These are phyloP conservation scores for Tortricodes alternella DNA, from an alignment of 2,888 invertebrate genomes.

Conservation along the genomic window DNA sequence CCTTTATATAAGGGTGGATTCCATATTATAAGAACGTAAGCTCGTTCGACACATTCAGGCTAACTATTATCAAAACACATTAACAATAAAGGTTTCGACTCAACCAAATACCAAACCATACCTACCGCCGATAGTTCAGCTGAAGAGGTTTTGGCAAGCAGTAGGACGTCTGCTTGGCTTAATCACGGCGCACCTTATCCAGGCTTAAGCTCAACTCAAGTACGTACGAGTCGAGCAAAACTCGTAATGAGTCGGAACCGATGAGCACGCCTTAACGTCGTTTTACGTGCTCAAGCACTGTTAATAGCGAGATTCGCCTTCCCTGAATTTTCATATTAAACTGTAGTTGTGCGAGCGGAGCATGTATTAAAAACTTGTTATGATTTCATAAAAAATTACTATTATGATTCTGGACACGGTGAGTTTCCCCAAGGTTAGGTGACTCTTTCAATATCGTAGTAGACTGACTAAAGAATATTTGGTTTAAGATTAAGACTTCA, in stretches of 20 bases:
- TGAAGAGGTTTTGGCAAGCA: slow-evolving; percentile 77
- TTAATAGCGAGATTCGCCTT: slow-evolving; percentile 44
- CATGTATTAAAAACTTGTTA: slow-evolving; percentile 25
- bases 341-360: slow-evolving; percentile 14
- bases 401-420: too few relatives aligned
- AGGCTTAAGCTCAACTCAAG: slow-evolving; percentile 55
- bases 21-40: too few relatives aligned
- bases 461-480: too few relatives aligned
- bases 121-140: slow-evolving; percentile 47
- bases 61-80: too few relatives aligned
- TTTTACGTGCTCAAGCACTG: slow-evolving; percentile 60
- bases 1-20: too few relatives aligned
- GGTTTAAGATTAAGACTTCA: too few relatives aligned
- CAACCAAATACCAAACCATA: slow-evolving; percentile 6
- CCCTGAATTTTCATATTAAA: slow-evolving; percentile 38
- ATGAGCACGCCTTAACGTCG: slow-evolving; percentile 60
- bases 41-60: too few relatives aligned
- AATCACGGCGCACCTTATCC: slow-evolving; percentile 72
- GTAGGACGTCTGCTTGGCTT: slow-evolving; percentile 65
- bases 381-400: neutral
- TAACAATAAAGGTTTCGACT: neutral
- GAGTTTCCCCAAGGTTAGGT: too few relatives aligned
- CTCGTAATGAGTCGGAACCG: slow-evolving; percentile 71
- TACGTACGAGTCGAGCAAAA: slow-evolving; percentile 55
- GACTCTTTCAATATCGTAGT: too few relatives aligned